These are phyloP conservation scores for Daubentonia madagascariensis DNA, from an alignment of 2,113 vertebrate genomes.

Conservation along the genomic window DNA sequence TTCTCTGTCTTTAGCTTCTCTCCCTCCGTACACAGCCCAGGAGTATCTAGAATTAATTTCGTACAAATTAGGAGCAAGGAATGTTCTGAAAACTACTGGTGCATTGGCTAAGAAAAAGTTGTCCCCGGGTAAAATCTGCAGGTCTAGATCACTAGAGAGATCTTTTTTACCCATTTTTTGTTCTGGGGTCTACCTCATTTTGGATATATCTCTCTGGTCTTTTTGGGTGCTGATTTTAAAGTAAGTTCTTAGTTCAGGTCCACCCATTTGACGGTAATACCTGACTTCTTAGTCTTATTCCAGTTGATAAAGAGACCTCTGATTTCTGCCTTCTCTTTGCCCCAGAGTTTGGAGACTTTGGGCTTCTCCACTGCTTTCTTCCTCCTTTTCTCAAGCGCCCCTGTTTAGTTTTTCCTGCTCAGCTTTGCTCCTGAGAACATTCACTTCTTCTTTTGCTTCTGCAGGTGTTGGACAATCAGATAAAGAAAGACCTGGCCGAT, in stretches of 20 bases:
- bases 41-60: slow-evolving; percentile 9
- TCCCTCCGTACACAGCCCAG: background rate
- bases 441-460: slow-evolving; percentile 66
- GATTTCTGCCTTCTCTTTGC: background rate
- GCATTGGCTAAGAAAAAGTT: background rate
- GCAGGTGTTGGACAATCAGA: slow-evolving; percentile 96
- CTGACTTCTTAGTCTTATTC: background rate
- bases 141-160: background rate
- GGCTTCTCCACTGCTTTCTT: background rate
- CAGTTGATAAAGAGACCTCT: background rate
- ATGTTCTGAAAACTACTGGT: slow-evolving; percentile 20
- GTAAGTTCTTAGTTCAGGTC: background rate
- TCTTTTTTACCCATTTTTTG: background rate
- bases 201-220: background rate
- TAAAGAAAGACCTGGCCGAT: slow-evolving; percentile 97
- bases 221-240: slow-evolving; percentile 2
- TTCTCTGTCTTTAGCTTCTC: background rate
- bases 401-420: background rate
- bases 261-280: background rate
- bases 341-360: background rate
- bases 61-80: background rate
- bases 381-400: background rate
- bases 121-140: background rate
- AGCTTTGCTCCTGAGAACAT: background rate
- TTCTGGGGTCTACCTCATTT: background rate